Evolutionary conservation across 2,888 invertebrate genomes (phyloP), one percentile per base, ranked within the genome.

Genomic region (Macrosoma leucophasiata): DNA sequence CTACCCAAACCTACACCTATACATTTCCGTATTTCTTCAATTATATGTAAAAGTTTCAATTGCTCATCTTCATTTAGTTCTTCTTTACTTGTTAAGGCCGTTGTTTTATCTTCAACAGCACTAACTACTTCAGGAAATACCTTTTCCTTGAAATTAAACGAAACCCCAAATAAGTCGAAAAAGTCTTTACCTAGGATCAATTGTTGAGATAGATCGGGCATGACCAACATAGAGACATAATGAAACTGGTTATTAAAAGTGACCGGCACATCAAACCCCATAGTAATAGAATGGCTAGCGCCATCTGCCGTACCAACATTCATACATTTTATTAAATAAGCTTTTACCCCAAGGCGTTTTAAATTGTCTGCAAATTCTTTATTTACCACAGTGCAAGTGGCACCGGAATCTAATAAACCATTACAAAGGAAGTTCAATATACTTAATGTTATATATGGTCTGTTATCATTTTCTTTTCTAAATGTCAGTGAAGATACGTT

Each of bases 361-460:
- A 36, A 18, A 2, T 7, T 26, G 4, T 28, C 11, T 1, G 36
- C 41, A 30, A 28, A 41, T 4, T 8, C 13, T 10, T 15, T n/a
- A 13, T 26, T 20, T 1, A 41, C 27, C 1, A 41, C 35, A 1
- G 41, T 32, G 3, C 29, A 20, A 8, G 32, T 37, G 4, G 42
- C 39, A 7, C 42, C 42, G 4, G 36, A 28, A 11, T 41, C 41
- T 7, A 41, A 26, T 6, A 41, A 11, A 1, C 41, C 41, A 11
- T 31, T 12, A 17, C 14, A 41, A 6, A n/a, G 10, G 4, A 12
- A 18, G 3, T 26, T 13, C 17, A 41, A 33, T 13, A 41, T 32
- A 4, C 10, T 20, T n/a, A 41, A 2, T 8, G n/a, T 13, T 10
- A 32, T 18, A 18, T 41, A 37, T 2, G 26, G 19, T 6, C 41